phyloP scores from a whole-genome alignment of 2,113 vertebrate species.

The Aphyosemion australe region DNA sequence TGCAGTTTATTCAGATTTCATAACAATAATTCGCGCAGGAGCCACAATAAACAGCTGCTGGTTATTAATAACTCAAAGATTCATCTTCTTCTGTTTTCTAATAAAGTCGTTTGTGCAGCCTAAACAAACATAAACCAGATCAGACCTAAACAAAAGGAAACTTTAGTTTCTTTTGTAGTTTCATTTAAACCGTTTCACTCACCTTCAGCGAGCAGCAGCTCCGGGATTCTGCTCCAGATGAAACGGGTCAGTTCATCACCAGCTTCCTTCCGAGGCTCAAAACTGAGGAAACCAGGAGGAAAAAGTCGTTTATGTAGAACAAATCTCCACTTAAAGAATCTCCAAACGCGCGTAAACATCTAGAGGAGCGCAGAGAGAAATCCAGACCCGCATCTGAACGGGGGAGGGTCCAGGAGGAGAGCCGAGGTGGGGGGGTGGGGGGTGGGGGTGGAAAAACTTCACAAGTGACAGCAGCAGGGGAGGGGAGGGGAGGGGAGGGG shows the following conservation, averaged over 20 bases:
- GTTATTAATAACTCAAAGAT: background rate
- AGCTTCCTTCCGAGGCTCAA: conserved; percentile 19
- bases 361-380: conserved; percentile 10
- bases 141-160: too few relatives aligned
- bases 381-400: conserved; percentile 21
- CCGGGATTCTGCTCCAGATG: background rate
- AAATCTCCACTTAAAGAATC: background rate
- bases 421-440: conserved; percentile 31
- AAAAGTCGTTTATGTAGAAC: background rate
- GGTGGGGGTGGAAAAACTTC: conserved; percentile 46
- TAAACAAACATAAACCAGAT: too few relatives aligned
- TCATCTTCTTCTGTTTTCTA: background rate
- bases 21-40: too few relatives aligned
- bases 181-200: conserved; percentile 23
- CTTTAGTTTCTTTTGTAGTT: too few relatives aligned
- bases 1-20: too few relatives aligned
- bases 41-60: too few relatives aligned
- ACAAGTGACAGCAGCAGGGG: conserved; percentile 45
- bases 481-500: conserved; percentile 2
- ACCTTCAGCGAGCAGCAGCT: conserved; percentile 34
- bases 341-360: conserved; percentile 33
- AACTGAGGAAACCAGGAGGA: background rate
- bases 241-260: background rate
- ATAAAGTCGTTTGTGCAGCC: background rate
- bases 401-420: conserved; percentile 57